These are phyloP conservation scores for Macroramphosus scolopax DNA, from an alignment of 2,797 vertebrate genomes.

Conservation along the genomic window DNA sequence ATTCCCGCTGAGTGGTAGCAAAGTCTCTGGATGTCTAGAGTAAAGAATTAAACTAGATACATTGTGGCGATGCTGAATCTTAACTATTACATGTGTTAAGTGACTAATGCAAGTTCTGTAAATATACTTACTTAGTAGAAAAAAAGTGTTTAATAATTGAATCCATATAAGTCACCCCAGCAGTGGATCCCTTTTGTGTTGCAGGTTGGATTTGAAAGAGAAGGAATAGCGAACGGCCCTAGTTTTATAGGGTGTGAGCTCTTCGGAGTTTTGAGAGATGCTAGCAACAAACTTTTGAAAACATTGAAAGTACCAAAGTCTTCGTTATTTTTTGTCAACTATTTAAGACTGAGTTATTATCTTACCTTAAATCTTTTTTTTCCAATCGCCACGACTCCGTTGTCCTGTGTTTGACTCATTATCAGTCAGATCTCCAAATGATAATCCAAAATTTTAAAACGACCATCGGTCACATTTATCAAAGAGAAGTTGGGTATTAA, in stretches of 20 bases:
- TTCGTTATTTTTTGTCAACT: no score
- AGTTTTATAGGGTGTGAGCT: conserved; percentile 75
- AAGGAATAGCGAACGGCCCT: conserved; percentile 49
- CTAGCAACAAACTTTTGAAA: no score
- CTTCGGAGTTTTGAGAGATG: no score
- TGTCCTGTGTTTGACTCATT: no score
- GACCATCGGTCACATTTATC: no score
- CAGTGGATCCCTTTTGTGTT: conserved; percentile 24
- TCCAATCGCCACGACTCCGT: no score
- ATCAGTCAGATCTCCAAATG: no score
- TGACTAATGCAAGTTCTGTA: conserved; percentile 51
- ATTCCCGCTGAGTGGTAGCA: conserved; percentile 54
- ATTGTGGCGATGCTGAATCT: conserved; percentile 19
- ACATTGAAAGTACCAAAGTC: no score
- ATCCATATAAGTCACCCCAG: conserved; percentile 18
- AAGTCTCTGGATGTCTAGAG: conserved; percentile 24
- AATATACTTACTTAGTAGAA: conserved; percentile 43
- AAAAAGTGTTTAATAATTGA: conserved; percentile 27
- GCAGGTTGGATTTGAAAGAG: conserved; percentile 25
- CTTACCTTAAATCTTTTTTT: no score
- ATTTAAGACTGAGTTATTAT: no score
- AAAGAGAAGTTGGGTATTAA: no score
- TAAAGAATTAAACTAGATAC: conserved; percentile 33
- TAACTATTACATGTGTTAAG: conserved; percentile 38
- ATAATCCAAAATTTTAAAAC: no score